These are phyloP conservation scores for Drosophila paulistorum DNA, from an alignment of 1,140 invertebrate genomes.

Conservation along the genomic window DNA sequence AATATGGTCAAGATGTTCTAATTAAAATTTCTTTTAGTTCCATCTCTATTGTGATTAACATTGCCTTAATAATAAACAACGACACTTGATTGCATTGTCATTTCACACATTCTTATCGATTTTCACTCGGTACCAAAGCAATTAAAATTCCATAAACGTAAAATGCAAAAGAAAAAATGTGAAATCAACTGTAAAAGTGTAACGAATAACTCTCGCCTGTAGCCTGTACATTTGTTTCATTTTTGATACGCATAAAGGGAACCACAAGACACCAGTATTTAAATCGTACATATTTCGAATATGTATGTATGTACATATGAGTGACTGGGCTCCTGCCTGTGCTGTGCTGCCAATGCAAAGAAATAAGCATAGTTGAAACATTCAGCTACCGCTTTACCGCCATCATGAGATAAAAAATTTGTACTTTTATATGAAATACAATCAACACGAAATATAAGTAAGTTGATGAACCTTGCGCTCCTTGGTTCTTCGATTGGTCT, in stretches of 20 bases:
- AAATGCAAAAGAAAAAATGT: not conserved
- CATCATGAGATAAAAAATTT: constrained; percentile 26
- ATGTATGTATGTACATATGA: too few relatives aligned
- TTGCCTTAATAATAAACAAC: not conserved
- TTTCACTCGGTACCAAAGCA: not conserved
- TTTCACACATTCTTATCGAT: not conserved
- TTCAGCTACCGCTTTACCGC: not conserved
- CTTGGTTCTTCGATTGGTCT: constrained; percentile 20
- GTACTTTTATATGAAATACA: constrained; percentile 47
- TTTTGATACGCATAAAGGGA: constrained; percentile 1
- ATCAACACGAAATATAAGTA: constrained; percentile 37
- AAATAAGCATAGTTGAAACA: not conserved
- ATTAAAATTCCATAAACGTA: not conserved
- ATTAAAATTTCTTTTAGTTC: too few relatives aligned
- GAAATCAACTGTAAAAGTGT: not conserved
- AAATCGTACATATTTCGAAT: not conserved
- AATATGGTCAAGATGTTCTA: too few relatives aligned
- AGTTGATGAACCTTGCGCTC: constrained; percentile 24
- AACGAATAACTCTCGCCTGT: not conserved
- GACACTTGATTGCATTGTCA: not conserved
- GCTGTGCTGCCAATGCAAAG: constrained; percentile 9
- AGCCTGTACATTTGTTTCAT: not conserved
- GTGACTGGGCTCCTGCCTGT: too few relatives aligned
- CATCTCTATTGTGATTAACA: too few relatives aligned
- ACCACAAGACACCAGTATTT: constrained; percentile 6